Evolutionary conservation across 2,797 vertebrate species (phyloP).

Genomic region (Numenius phaeopus): DNA sequence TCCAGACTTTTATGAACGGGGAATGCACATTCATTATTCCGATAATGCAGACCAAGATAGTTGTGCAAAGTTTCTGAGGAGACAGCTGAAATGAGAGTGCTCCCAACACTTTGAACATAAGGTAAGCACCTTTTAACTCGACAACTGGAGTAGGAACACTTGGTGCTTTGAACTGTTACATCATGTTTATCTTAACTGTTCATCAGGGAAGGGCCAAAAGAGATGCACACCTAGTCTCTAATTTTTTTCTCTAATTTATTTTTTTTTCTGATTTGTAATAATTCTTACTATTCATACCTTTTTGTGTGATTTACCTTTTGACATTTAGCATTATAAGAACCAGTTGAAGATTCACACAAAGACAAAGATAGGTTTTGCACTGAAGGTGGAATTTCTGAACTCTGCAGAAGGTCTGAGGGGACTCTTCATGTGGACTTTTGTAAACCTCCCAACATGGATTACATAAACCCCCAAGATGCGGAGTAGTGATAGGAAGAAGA

Average conservation of each 20-base stretch:
- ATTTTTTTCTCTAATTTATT: neutral
- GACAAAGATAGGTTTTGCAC: neutral
- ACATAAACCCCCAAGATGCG: neutral
- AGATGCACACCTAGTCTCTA: neutral
- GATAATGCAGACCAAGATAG: neutral
- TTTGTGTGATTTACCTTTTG: neutral
- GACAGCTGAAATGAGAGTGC: neutral
- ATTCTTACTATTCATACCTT: neutral
- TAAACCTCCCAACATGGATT: neutral
- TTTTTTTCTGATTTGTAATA: neutral
- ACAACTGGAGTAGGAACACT: neutral
- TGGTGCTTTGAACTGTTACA: neutral
- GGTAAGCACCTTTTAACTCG: neutral
- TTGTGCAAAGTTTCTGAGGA: neutral
- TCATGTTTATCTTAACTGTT: neutral
- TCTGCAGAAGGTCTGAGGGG: neutral
- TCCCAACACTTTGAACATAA: neutral
- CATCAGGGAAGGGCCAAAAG: neutral
- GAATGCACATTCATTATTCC: neutral
- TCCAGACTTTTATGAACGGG: neutral
- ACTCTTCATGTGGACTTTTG: neutral
- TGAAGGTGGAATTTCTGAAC: neutral
- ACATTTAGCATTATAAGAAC: neutral
- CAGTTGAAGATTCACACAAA: neutral
- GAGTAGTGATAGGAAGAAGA: slow-evolving; percentile 34